Conservation (phyloP, 2,888 invertebrate genomes). For the Idaea dimidiata region DNA sequence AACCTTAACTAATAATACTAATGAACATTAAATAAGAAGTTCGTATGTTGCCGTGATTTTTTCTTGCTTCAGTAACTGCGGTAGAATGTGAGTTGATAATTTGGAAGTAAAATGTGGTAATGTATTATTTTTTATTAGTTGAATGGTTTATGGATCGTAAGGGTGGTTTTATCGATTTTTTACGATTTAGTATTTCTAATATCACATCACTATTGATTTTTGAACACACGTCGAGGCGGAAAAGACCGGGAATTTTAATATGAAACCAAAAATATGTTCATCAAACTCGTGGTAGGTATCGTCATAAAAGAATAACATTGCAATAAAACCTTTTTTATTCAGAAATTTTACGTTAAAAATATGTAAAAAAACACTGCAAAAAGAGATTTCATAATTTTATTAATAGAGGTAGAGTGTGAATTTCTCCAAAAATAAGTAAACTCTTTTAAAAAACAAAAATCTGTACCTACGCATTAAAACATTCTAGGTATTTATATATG, state of each 20-base stretch:
- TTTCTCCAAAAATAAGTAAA: neutral
- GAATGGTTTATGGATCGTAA: neutral
- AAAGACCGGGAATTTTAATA: neutral
- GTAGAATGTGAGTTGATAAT: constrained; percentile 19
- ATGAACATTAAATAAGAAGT: constrained; percentile 31
- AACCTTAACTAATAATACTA: constrained; percentile 57
- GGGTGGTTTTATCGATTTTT: constrained; percentile 6
- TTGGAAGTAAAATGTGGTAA: constrained; percentile 50
- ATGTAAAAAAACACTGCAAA: no score
- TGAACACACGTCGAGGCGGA: neutral
- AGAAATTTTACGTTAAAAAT: no score
- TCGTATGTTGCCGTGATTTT: constrained; percentile 49
- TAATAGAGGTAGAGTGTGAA: no score
- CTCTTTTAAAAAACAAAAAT: neutral
- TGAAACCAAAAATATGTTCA: neutral
- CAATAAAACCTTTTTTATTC: no score
- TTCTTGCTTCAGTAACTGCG: constrained; percentile 24
- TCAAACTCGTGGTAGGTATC: neutral
- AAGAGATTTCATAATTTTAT: no score
- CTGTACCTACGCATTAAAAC: neutral
- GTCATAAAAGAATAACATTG: no score
- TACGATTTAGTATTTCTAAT: neutral
- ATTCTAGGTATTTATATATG: neutral
- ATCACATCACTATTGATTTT: neutral
- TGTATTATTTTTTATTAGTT: constrained; percentile 28